Percentiles rank a stretch among this genome's conserved stretches.
Conservation (phyloP, 2,888 invertebrate species). For the Drosophila cyrtoloma region DNA sequence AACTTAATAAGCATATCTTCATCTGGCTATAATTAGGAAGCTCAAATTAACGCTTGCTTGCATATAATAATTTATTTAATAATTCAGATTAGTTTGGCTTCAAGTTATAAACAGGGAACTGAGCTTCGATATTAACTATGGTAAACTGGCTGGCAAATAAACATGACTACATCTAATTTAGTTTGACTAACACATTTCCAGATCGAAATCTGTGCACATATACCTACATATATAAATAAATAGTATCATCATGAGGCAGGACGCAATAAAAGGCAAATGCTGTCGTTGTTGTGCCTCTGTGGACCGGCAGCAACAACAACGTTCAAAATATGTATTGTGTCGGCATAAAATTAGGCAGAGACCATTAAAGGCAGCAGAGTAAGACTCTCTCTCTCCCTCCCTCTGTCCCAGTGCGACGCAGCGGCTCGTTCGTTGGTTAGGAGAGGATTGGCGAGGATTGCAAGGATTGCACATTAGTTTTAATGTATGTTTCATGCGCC, state of each 20-base stretch:
- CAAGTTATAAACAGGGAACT: neutral
- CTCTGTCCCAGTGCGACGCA: slow-evolving; percentile 24
- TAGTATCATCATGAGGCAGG: slow-evolving; percentile 25
- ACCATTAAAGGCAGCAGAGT: slow-evolving; percentile 52
- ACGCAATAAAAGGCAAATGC: slow-evolving; percentile 54
- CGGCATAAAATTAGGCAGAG: slow-evolving; percentile 72
- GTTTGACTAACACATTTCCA: slow-evolving; percentile 20
- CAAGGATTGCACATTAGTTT: slow-evolving; percentile 77
- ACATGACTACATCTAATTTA: neutral
- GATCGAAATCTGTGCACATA: slow-evolving; percentile 22
- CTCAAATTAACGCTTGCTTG: neutral
- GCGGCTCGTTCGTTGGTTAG: slow-evolving; percentile 1
- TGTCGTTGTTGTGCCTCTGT: slow-evolving; percentile 6
- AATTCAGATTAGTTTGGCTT: neutral
- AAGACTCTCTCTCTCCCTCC: neutral
- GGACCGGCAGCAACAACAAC: slow-evolving; percentile 1
- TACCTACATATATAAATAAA: slow-evolving; percentile 3
- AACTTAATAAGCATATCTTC: neutral
- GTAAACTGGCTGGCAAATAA: neutral
- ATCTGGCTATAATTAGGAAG: neutral
- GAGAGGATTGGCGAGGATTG: slow-evolving; percentile 24
- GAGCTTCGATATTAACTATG: neutral
- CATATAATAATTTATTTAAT: neutral
- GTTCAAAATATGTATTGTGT: slow-evolving; percentile 44
- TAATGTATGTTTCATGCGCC: slow-evolving; percentile 81